These are phyloP conservation scores for Alces alces DNA, from an alignment of 2,113 vertebrate species.

Conservation along the genomic window DNA sequence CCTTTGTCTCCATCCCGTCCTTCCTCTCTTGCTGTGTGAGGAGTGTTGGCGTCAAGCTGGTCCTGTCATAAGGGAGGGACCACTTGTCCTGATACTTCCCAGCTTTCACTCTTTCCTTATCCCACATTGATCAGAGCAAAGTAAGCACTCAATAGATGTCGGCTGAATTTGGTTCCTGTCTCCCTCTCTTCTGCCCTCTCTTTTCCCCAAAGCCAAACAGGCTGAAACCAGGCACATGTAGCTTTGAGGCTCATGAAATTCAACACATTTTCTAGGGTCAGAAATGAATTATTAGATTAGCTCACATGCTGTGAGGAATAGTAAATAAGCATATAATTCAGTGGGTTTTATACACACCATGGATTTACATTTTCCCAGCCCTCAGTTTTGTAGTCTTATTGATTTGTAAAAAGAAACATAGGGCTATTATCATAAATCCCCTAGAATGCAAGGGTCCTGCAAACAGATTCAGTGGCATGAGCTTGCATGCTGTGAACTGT, in stretches of 20 bases:
- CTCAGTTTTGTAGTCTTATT: constrained; percentile 11
- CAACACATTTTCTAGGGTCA: not conserved
- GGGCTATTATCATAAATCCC: not conserved
- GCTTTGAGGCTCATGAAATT: not conserved
- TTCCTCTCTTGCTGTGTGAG: not conserved
- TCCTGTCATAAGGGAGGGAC: not conserved
- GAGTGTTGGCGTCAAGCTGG: not conserved
- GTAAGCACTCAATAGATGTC: not conserved
- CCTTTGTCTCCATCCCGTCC: not conserved
- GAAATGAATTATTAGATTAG: not conserved
- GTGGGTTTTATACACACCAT: not conserved
- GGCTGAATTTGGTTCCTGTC: not conserved
- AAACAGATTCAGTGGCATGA: not conserved
- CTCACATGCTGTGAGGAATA: not conserved
- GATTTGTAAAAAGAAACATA: not conserved
- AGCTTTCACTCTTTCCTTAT: not conserved
- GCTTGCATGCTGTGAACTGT: not conserved
- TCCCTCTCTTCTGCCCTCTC: not conserved
- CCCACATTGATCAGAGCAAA: not conserved
- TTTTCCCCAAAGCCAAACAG: not conserved
- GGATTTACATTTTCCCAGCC: constrained; percentile 32
- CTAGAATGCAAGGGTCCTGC: not conserved
- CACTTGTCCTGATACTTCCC: not conserved
- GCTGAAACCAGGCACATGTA: not conserved
- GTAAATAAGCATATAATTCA: not conserved